A percentile compares a stretch with the other conserved stretches of the same genome.
These are phyloP conservation scores for Macrobrachium nipponense DNA, from an alignment of 1,140 invertebrate genomes.

Conservation along the genomic window DNA sequence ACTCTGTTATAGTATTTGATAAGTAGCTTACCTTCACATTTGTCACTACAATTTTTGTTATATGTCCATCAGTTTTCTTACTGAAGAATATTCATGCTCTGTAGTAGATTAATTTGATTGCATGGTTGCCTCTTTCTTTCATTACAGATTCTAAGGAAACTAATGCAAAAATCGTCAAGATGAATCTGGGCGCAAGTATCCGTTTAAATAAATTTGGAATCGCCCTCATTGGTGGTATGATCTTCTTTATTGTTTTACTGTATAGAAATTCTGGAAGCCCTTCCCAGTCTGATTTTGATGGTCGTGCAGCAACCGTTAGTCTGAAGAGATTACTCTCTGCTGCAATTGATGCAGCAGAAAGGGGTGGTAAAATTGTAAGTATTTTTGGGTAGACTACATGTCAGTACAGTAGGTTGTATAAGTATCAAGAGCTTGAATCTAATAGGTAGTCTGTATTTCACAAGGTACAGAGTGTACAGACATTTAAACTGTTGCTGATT, in stretches of 20 bases:
- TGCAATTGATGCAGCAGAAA: slow-evolving; percentile 82
- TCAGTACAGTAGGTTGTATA: too few relatives aligned
- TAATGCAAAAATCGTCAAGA: not conserved
- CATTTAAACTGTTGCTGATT: too few relatives aligned
- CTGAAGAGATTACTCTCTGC: slow-evolving; percentile 81
- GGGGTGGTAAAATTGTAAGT: slow-evolving; percentile 76
- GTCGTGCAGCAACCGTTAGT: slow-evolving; percentile 69
- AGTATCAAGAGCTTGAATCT: too few relatives aligned
- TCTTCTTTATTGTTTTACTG: slow-evolving; percentile 15
- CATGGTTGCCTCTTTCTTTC: too few relatives aligned
- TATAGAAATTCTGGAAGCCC: slow-evolving; percentile 21
- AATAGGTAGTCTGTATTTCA: too few relatives aligned
- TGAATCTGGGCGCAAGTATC: slow-evolving; percentile 42
- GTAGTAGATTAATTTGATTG: too few relatives aligned
- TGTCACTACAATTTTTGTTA: too few relatives aligned
- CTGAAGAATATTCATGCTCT: too few relatives aligned
- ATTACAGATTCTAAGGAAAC: not conserved
- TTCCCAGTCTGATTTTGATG: not conserved
- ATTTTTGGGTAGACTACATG: not conserved
- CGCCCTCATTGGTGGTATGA: not conserved
- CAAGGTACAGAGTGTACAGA: too few relatives aligned
- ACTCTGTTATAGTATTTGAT: too few relatives aligned
- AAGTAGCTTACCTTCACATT: too few relatives aligned
- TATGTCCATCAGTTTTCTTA: too few relatives aligned
- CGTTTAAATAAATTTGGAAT: slow-evolving; percentile 40